Conservation (phyloP, 1,140 invertebrate genomes). For the Wiebesia pumilae region DNA sequence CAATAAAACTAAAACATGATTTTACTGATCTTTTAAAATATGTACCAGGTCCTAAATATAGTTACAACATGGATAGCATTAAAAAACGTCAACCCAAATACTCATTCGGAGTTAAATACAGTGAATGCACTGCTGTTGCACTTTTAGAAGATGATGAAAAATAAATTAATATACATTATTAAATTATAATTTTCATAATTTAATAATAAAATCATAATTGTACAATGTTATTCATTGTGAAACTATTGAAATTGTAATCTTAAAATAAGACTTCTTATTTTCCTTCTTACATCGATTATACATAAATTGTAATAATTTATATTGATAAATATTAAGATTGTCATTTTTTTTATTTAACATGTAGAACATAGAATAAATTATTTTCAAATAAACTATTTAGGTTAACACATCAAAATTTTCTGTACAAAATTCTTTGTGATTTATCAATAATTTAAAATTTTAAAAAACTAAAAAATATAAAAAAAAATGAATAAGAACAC, state of each 20-base stretch:
- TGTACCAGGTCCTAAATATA: slow-evolving; percentile 66
- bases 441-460: slow-evolving; percentile 28
- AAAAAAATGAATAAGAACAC: slow-evolving; percentile 2
- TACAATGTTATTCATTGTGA: not conserved
- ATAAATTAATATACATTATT: slow-evolving; percentile 47
- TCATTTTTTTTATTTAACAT: not conserved
- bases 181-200: not conserved
- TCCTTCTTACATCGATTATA: not conserved
- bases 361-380: not conserved
- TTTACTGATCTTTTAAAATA: not conserved
- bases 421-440: slow-evolving; percentile 26
- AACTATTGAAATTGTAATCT: not conserved
- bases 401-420: slow-evolving; percentile 42
- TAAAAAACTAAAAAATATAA: slow-evolving; percentile 30
- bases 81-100: slow-evolving; percentile 62
- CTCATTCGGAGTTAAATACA: slow-evolving; percentile 68
- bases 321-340: slow-evolving; percentile 14
- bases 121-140: slow-evolving; percentile 61
- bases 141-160: slow-evolving; percentile 62
- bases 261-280: not conserved
- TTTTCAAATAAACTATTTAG: not conserved
- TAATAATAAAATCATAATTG: not conserved
- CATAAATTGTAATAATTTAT: not conserved
- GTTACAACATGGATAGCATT: slow-evolving; percentile 52
- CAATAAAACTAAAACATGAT: slow-evolving; percentile 57